Percentiles rank a stretch among this genome's conserved stretches.
These are phyloP conservation scores for Drosophila sp. DNA, from an alignment of 1,140 invertebrate genomes.

Conservation along the genomic window DNA sequence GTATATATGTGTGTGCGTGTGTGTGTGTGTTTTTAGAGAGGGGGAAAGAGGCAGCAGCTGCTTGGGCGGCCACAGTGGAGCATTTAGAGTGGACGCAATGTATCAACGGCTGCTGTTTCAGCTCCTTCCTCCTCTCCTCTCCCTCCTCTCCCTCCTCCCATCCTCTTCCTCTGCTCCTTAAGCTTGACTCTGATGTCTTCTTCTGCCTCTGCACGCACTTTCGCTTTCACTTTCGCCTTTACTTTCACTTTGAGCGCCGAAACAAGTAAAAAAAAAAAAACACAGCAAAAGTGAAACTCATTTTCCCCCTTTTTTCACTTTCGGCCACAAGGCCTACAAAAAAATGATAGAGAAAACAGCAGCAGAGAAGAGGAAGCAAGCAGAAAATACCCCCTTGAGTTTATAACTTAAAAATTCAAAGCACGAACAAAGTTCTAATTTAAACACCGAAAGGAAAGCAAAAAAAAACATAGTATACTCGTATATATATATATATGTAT, in stretches of 20 bases:
- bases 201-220: slow-evolving; percentile 35
- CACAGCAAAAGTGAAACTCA: slow-evolving; percentile 69
- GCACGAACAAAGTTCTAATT: slow-evolving; percentile 83
- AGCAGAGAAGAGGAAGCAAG: slow-evolving; percentile 21
- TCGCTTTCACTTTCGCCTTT: slow-evolving; percentile 34
- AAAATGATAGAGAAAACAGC: slow-evolving; percentile 11
- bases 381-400: slow-evolving; percentile 78
- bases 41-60: slow-evolving; percentile 56
- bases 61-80: slow-evolving; percentile 64
- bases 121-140: not conserved
- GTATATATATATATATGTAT: no score
- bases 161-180: not conserved
- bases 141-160: slow-evolving; percentile 4
- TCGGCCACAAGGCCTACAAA: slow-evolving; percentile 38
- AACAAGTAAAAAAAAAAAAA: not conserved
- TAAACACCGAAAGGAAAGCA: slow-evolving; percentile 65
- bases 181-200: slow-evolving; percentile 35
- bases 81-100: slow-evolving; percentile 80
- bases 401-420: slow-evolving; percentile 83
- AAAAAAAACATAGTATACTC: no score
- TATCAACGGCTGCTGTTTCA: slow-evolving; percentile 72
- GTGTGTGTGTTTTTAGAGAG: not conserved
- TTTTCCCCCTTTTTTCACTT: slow-evolving; percentile 75
- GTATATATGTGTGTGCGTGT: not conserved
- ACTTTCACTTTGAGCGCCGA: slow-evolving; percentile 33